Conservation (phyloP, 2,113 vertebrate genomes). For the Leucopsar rothschildi region DNA sequence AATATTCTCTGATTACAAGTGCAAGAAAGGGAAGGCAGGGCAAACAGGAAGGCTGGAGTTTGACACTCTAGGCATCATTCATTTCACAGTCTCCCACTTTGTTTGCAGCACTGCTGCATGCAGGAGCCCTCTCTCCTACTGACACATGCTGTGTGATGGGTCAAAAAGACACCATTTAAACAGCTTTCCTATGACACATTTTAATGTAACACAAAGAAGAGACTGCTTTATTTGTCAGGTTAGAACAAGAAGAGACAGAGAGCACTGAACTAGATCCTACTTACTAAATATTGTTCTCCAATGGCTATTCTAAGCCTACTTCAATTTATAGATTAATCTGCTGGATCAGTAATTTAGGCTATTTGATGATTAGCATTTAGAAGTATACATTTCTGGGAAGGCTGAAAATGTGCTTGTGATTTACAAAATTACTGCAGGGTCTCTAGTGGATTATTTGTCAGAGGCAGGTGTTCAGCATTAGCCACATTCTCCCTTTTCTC, state of each 20-base stretch:
- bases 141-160: rapidly evolving
- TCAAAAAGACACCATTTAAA: not conserved
- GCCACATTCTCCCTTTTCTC: not conserved
- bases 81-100: not conserved
- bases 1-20: not conserved
- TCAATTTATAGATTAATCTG: not conserved
- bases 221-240: not conserved
- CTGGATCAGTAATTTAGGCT: not conserved
- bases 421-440: not conserved
- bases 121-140: not conserved
- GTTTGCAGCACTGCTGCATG: not conserved
- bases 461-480: not conserved
- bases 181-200: not conserved
- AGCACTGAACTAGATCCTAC: not conserved
- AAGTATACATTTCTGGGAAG: not conserved
- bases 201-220: not conserved
- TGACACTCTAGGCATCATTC: not conserved
- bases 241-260: not conserved
- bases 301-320: not conserved
- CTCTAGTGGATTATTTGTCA: not conserved
- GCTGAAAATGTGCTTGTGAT: slow-evolving; percentile 12
- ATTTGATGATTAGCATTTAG: not conserved
- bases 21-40: not conserved
- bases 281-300: not conserved
- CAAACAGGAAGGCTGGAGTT: not conserved